Percentiles rank a stretch among this genome's conserved stretches.
These are phyloP conservation scores for Tangara arthus DNA, from an alignment of 2,797 vertebrate genomes.

Conservation along the genomic window DNA sequence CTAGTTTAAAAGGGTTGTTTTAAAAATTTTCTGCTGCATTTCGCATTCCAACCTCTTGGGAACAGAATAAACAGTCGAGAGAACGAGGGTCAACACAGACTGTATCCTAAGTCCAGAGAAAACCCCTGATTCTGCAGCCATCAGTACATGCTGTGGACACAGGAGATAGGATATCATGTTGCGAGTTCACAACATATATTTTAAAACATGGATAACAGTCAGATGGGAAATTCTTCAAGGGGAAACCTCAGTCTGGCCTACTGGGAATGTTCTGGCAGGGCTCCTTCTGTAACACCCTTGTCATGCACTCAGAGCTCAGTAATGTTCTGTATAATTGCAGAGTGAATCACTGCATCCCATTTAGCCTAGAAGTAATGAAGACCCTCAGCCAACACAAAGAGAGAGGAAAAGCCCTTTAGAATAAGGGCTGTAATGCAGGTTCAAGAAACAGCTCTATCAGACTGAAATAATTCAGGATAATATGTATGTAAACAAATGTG, in stretches of 20 bases:
- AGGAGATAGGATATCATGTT: slow-evolving; percentile 35
- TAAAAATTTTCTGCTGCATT: background rate
- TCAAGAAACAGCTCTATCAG: background rate
- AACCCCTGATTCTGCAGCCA: background rate
- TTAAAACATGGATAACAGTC: slow-evolving; percentile 38
- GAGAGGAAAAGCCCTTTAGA: background rate
- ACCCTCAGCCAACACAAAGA: background rate
- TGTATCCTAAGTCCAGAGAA: background rate
- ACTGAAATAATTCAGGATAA: background rate
- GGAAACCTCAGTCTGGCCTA: slow-evolving; percentile 51
- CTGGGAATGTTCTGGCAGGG: slow-evolving; percentile 58
- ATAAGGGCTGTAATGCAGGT: background rate
- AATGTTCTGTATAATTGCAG: slow-evolving; percentile 33
- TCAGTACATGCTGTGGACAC: background rate
- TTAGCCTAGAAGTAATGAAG: slow-evolving; percentile 25
- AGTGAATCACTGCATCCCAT: slow-evolving; percentile 50
- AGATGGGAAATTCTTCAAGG: slow-evolving; percentile 54
- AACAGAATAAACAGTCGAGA: background rate
- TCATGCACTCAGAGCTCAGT: background rate
- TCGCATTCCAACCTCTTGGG: background rate
- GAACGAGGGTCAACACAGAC: background rate
- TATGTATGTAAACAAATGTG: background rate
- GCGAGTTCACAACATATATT: slow-evolving; percentile 19
- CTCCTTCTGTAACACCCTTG: background rate
- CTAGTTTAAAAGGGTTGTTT: background rate